phyloP scores from a whole-genome alignment of 2,797 vertebrate species.

The Paratrypauchen microcephalus region DNA sequence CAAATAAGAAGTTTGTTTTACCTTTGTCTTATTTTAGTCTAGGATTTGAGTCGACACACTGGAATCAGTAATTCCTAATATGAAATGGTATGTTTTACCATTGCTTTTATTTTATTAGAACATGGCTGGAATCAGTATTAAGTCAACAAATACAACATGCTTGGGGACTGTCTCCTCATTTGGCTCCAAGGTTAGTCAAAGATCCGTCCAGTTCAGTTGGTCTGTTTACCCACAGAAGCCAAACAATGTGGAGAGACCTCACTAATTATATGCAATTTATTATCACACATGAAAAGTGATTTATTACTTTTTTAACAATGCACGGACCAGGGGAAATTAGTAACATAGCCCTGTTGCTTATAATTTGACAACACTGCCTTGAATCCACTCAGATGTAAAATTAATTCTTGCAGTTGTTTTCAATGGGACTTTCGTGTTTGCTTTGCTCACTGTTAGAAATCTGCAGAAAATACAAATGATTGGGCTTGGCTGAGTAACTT shows the following conservation, averaged over 20 bases:
- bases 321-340: slow-evolving; percentile 76
- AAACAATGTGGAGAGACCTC: slow-evolving; percentile 62
- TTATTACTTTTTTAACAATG: slow-evolving; percentile 60
- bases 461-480: slow-evolving; percentile 78
- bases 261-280: slow-evolving; percentile 71
- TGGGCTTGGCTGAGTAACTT: slow-evolving; percentile 78
- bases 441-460: slow-evolving; percentile 74
- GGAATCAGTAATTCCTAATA: too few relatives aligned
- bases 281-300: slow-evolving; percentile 73
- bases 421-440: slow-evolving; percentile 76
- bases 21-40: background rate
- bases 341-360: slow-evolving; percentile 76
- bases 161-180: slow-evolving; percentile 38
- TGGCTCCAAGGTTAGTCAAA: slow-evolving; percentile 54
- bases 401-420: slow-evolving; percentile 78
- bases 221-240: slow-evolving; percentile 47
- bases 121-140: slow-evolving; percentile 49
- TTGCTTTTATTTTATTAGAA: background rate
- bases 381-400: slow-evolving; percentile 81
- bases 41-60: background rate
- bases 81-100: background rate
- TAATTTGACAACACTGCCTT: slow-evolving; percentile 76
- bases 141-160: slow-evolving; percentile 54
- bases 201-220: slow-evolving; percentile 34
- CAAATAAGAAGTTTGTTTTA: background rate